Percentiles rank a stretch among this genome's conserved stretches.
Evolutionary conservation across 2,888 invertebrate species (phyloP).

Genomic region (Parasteatoda lunata): DNA sequence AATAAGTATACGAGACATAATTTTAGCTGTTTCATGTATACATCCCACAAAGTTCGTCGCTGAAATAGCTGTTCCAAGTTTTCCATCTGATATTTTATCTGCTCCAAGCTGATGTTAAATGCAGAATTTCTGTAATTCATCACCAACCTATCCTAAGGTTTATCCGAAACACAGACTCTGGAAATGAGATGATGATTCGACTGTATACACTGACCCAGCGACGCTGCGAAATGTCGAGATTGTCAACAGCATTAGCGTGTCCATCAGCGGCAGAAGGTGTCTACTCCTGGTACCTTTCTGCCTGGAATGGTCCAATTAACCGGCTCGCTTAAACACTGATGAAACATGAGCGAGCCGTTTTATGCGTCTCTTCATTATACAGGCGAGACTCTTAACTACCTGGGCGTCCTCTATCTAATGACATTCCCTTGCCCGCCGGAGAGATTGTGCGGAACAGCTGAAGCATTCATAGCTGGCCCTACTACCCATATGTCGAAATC

Average conservation of each 20-base stretch:
- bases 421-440: slow-evolving; percentile 3
- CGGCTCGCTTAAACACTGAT: slow-evolving; percentile 52
- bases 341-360: slow-evolving; percentile 46
- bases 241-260: not conserved
- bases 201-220: too few relatives aligned
- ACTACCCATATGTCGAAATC: not conserved
- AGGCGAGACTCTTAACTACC: slow-evolving; percentile 52
- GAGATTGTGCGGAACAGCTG: not conserved
- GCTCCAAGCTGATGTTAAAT: too few relatives aligned
- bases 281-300: slow-evolving; percentile 33
- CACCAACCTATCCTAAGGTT: too few relatives aligned
- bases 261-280: not conserved
- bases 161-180: too few relatives aligned
- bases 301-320: slow-evolving; percentile 23
- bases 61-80: too few relatives aligned
- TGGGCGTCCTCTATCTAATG: slow-evolving; percentile 15
- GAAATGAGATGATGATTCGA: too few relatives aligned
- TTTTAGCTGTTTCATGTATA: too few relatives aligned
- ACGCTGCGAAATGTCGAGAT: too few relatives aligned
- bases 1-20: too few relatives aligned
- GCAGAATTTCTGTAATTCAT: too few relatives aligned
- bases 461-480: not conserved
- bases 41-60: too few relatives aligned
- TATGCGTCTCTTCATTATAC: slow-evolving; percentile 46
- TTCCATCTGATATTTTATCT: too few relatives aligned